These are phyloP conservation scores for Nyctibius grandis DNA, from an alignment of 2,797 vertebrate genomes.

Conservation along the genomic window DNA sequence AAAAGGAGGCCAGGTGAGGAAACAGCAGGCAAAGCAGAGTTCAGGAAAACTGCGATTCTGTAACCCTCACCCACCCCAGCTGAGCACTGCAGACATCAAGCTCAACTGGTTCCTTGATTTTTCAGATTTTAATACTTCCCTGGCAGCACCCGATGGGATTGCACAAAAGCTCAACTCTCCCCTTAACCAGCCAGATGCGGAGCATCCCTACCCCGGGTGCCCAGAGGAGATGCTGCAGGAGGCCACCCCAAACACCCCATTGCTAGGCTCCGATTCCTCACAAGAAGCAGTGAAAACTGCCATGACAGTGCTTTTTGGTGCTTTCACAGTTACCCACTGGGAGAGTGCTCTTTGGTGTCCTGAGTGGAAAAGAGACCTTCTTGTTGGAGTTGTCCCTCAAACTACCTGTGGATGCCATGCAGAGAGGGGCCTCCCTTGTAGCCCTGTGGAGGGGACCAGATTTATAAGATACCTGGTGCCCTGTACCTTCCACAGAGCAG, in stretches of 20 bases:
- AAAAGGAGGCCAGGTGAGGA: neutral
- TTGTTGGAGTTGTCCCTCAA: neutral
- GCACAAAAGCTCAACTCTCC: neutral
- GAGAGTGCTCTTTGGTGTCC: neutral
- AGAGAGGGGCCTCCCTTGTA: neutral
- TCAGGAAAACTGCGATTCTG: neutral
- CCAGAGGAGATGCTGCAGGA: neutral
- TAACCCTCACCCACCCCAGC: neutral
- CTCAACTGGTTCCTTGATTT: neutral
- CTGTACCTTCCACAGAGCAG: neutral
- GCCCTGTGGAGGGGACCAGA: neutral
- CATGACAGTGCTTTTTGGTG: neutral
- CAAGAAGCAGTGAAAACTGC: neutral
- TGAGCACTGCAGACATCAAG: neutral
- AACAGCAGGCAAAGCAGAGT: neutral
- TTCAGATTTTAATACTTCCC: neutral
- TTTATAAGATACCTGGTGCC: neutral
- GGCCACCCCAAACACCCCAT: neutral
- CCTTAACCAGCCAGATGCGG: neutral
- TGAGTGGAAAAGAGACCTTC: neutral
- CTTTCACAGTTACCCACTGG: neutral
- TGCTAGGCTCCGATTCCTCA: accelerated
- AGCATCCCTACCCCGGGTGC: accelerated
- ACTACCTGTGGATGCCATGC: neutral
- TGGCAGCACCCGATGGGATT: neutral